These are phyloP conservation scores for Listrodromus nycthemerus DNA, from an alignment of 2,888 invertebrate species.

Conservation along the genomic window DNA sequence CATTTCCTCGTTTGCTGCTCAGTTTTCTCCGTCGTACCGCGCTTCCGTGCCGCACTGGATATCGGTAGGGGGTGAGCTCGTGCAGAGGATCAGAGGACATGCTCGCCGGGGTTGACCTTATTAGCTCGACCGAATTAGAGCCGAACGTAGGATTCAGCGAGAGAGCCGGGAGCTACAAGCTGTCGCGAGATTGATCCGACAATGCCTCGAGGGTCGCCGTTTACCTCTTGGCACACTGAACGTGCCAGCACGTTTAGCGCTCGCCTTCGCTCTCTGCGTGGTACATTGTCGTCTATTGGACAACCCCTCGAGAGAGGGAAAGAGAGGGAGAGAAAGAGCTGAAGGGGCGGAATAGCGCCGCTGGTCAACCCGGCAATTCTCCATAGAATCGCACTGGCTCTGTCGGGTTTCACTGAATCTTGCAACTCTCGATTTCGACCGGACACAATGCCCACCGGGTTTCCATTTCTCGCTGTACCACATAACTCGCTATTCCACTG, in stretches of 20 bases:
- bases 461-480: slow-evolving; percentile 6
- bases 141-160: not conserved
- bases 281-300: slow-evolving; percentile 26
- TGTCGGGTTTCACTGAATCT: slow-evolving; percentile 42
- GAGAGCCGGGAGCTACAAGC: slow-evolving; percentile 39
- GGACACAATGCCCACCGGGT: slow-evolving; percentile 28
- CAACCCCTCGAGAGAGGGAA: slow-evolving; percentile 34
- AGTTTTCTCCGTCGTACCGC: not conserved
- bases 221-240: slow-evolving; percentile 52
- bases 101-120: slow-evolving; percentile 16
- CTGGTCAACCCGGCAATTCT: slow-evolving; percentile 32
- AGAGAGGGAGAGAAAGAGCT: slow-evolving; percentile 8
- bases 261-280: slow-evolving; percentile 36
- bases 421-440: slow-evolving; percentile 50
- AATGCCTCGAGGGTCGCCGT: slow-evolving; percentile 42
- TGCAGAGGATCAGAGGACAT: not conserved
- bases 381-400: slow-evolving; percentile 36
- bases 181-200: slow-evolving; percentile 65
- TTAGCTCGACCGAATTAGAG: slow-evolving; percentile 50
- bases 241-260: slow-evolving; percentile 57
- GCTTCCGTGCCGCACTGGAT: too few species aligned
- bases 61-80: not conserved
- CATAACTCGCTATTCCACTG: slow-evolving; percentile 6
- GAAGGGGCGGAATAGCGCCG: not conserved
- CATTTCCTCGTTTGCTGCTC: not conserved